Percentiles rank a stretch among this genome's conserved stretches.
phyloP scores from a whole-genome alignment of 2,113 vertebrate genomes.

The Poecile atricapillus region DNA sequence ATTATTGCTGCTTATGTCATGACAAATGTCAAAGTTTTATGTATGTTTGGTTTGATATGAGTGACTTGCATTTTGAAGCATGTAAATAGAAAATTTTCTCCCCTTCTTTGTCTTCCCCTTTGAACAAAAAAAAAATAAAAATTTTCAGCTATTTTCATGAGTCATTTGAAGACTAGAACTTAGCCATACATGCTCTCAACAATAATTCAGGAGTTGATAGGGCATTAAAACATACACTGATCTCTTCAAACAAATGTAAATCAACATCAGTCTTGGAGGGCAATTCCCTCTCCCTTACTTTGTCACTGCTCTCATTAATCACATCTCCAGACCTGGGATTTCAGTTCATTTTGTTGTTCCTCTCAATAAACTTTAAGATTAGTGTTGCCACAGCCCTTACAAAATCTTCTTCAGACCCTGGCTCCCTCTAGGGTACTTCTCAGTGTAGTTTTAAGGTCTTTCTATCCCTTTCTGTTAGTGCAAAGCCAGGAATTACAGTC shows the following conservation, averaged over 20 bases:
- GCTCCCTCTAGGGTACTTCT: not conserved
- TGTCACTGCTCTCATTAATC: not conserved
- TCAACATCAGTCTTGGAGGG: not conserved
- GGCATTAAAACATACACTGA: not conserved
- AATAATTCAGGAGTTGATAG: not conserved
- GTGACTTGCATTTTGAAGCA: not conserved
- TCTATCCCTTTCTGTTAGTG: not conserved
- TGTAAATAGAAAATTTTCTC: not conserved
- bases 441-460: constrained; percentile 23
- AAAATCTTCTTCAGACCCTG: not conserved
- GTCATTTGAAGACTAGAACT: not conserved
- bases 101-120: not conserved
- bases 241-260: not conserved
- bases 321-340: not conserved
- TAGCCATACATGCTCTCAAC: not conserved
- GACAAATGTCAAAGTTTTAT: not conserved
- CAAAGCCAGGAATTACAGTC: not conserved
- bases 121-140: not conserved
- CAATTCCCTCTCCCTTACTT: not conserved
- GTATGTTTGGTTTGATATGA: not conserved
- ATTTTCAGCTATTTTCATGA: not conserved
- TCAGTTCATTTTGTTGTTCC: not conserved
- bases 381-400: not conserved
- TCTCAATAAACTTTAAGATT: not conserved
- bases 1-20: not conserved